Conservation (phyloP, 2,113 vertebrate species). For the Grammomys surdaster region DNA sequence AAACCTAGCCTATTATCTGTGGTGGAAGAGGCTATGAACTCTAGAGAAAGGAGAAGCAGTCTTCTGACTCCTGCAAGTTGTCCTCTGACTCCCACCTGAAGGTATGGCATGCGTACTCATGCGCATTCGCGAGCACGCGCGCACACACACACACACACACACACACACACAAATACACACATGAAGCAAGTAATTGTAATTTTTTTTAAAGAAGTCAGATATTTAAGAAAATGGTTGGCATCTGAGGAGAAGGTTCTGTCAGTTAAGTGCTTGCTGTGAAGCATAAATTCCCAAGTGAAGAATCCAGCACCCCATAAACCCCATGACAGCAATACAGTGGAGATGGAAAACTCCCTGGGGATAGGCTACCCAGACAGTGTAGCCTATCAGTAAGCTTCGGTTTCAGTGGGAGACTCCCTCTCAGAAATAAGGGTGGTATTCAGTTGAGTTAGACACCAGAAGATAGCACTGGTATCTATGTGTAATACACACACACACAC, state of each 20-base stretch:
- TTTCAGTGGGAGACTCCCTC: neutral
- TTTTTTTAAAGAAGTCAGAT: neutral
- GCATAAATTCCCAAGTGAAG: neutral
- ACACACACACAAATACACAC: neutral
- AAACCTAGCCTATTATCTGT: neutral
- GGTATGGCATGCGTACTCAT: neutral
- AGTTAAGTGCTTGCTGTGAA: neutral
- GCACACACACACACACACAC: neutral
- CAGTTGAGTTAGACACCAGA: neutral
- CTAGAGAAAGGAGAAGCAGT: neutral
- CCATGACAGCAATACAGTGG: neutral
- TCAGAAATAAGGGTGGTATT: neutral
- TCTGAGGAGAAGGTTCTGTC: neutral
- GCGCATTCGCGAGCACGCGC: too few relatives aligned
- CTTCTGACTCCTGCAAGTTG: too few relatives aligned
- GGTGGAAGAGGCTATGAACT: neutral
- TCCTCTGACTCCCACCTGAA: neutral
- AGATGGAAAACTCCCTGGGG: neutral
- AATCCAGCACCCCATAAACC: neutral
- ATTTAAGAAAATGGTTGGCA: neutral
- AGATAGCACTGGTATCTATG: neutral
- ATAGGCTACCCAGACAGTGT: neutral
- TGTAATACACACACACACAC: neutral
- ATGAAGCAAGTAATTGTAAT: neutral
- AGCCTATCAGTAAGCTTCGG: neutral